Conservation (phyloP, 2,888 invertebrate species). For the Cryptophagus acutangulus region DNA sequence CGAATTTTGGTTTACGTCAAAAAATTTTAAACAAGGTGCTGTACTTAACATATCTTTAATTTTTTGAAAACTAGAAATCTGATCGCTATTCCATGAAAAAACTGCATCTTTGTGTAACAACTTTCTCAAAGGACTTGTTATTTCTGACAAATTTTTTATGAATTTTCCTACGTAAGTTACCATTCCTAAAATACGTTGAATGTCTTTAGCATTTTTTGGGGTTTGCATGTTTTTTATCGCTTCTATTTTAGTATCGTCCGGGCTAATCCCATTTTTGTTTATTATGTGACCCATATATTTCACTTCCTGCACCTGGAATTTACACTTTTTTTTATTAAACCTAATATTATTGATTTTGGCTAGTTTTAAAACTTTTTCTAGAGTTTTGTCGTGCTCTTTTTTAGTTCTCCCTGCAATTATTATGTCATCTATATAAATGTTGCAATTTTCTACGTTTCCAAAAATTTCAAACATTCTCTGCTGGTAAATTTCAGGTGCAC, state of each 20-base stretch:
- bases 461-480: too few species aligned
- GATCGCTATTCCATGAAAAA: slow-evolving; percentile 6
- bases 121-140: slow-evolving; percentile 7
- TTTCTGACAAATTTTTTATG: slow-evolving; percentile 14
- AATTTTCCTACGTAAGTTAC: slow-evolving; percentile 17
- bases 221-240: slow-evolving; percentile 13
- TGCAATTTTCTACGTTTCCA: too few species aligned
- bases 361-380: too few species aligned
- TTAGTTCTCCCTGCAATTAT: too few species aligned
- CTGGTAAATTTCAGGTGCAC: too few species aligned
- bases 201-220: slow-evolving; percentile 14
- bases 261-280: background rate
- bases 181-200: slow-evolving; percentile 18
- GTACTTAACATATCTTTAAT: slow-evolving; percentile 11
- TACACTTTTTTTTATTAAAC: slow-evolving; percentile 6
- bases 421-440: too few species aligned
- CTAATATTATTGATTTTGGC: too few species aligned
- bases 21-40: slow-evolving; percentile 12
- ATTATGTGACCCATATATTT: slow-evolving; percentile 11
- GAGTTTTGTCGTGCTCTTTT: too few species aligned
- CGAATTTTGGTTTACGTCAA: slow-evolving; percentile 8
- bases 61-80: slow-evolving; percentile 9
- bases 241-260: slow-evolving; percentile 10
- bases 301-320: slow-evolving; percentile 2
- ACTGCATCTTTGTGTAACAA: slow-evolving; percentile 8